Evolutionary conservation across 2,888 invertebrate species (phyloP), one percentile per base, ranked within the genome.

Genomic region (Megastigmus dorsalis): DNA sequence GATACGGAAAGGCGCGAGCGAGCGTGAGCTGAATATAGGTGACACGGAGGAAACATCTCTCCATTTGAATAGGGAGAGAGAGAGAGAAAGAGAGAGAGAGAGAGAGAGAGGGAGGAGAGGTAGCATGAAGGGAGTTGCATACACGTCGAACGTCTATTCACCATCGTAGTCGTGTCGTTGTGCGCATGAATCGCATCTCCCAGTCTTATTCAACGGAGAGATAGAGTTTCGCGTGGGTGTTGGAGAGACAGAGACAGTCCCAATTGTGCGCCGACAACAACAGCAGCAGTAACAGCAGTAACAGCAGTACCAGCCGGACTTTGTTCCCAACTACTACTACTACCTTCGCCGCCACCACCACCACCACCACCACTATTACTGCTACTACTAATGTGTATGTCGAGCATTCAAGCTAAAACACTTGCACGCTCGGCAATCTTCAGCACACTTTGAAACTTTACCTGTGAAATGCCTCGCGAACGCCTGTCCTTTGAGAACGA

Each of bases 151-250:
- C 41, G 15, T 15, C 38, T 33, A 52, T 54, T 54, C 20, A 10
- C 7, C 20, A 3, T 15, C 30, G n/a, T 15, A 4, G 41, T 23
- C 5, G 33, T 30, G 52, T n/a, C 3, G 38, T 28, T 1, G 55
- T 3, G 20, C 45, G 48, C 59, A 36, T 41, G 74, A 74, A 70
- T 74, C 70, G 57, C 69, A 33, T 48, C 74, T 72, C 45, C 52
- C 28, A 13, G 65, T 43, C 55, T 63, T 65, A 74, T 74, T 74
- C 69, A 74, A 10, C 50, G 50, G 74, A 71, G 66, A 74, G 45
- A 59, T 38, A n/a, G 71, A 72, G 68, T 75, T 74, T 63, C 65
- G 63, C 75, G 73, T 71, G 70, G 74, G 76, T 59, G 75, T 48
- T 45, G 54, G 41, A 55, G 66, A 59, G 26, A 57, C 10, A 57